Evolutionary conservation across 1,140 invertebrate genomes (phyloP), one percentile per base, ranked within the genome.

Genomic region (Micrasema minimum): DNA sequence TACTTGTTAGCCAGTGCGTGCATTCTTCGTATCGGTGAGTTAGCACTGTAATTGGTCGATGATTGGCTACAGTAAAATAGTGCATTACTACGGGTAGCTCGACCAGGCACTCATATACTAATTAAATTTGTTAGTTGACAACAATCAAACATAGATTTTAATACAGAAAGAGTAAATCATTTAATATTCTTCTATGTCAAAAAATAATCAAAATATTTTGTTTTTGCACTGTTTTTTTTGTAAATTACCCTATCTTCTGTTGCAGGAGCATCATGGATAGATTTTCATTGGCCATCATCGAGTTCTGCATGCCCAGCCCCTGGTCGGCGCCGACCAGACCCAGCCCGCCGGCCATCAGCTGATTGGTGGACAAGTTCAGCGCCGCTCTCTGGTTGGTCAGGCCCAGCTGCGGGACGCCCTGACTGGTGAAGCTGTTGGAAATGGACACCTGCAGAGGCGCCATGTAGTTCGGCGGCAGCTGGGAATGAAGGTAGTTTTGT

Each of bases 201-300:
- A n/a, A n/a, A n/a, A n/a, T n/a, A n/a, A n/a, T n/a, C n/a, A n/a
- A n/a, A n/a, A n/a, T n/a, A n/a, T n/a, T n/a, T n/a, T n/a, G n/a
- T n/a, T n/a, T n/a, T n/a, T n/a, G n/a, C n/a, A n/a, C n/a, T n/a
- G n/a, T n/a, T n/a, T n/a, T n/a, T n/a, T n/a, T n/a, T n/a, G n/a
- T n/a, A 20, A 81, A 80, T 82, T 37, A 85, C 83, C 81, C 83
- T 69, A 81, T 83, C 77, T 85, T 85, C 72, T 85, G 83, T 62
- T 85, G 83, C 14, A 84, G 73, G 43, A 85, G 65, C 81, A 85
- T 84, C 75, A 81, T 77, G 64, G 83, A 82, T 37, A 85, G 81
- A 65, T 83, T 84, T 62, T 85, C 82, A 9, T 82, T 83, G 6
- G 81, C 76, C 66, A 81, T 38, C 6, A 83, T 80, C 78, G 80